A percentile compares a stretch with the other conserved stretches of the same genome.
These are phyloP conservation scores for Contarinia nasturtii DNA, from an alignment of 1,140 invertebrate species.

Conservation along the genomic window DNA sequence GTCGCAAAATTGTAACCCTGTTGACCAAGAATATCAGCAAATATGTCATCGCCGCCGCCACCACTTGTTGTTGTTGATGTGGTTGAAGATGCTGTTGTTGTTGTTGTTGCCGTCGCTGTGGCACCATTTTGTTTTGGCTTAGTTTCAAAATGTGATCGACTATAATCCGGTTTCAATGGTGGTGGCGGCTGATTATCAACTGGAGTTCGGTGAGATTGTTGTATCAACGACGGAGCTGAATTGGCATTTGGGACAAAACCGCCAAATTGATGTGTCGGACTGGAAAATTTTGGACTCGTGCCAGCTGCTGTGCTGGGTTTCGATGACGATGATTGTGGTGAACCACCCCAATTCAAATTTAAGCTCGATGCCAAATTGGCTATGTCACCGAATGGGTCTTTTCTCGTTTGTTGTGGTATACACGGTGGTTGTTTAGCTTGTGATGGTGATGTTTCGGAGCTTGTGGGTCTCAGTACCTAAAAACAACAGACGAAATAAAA, in stretches of 20 bases:
- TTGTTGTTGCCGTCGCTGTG: slow-evolving; percentile 22
- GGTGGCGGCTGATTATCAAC: slow-evolving; percentile 6
- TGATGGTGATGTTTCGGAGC: slow-evolving; percentile 12
- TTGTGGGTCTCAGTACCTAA: slow-evolving; percentile 16
- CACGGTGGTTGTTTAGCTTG: slow-evolving; percentile 6
- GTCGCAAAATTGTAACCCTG: slow-evolving; percentile 69
- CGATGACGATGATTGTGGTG: slow-evolving; percentile 13
- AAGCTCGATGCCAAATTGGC: slow-evolving; percentile 24
- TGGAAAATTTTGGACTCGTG: slow-evolving; percentile 22
- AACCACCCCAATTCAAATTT: slow-evolving; percentile 17
- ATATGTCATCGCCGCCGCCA: slow-evolving; percentile 42
- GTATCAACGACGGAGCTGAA: slow-evolving; percentile 12
- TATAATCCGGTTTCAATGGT: slow-evolving; percentile 30
- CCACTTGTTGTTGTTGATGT: slow-evolving; percentile 4
- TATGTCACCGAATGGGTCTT: slow-evolving; percentile 35
- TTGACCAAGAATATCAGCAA: slow-evolving; percentile 75
- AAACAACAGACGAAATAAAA: too few species aligned
- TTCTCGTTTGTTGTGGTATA: neutral
- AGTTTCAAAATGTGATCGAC: slow-evolving; percentile 42
- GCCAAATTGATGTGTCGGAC: slow-evolving; percentile 28
- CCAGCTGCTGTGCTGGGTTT: slow-evolving; percentile 9
- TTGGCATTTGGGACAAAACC: neutral
- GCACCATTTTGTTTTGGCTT: slow-evolving; percentile 15
- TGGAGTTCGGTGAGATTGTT: slow-evolving; percentile 23
- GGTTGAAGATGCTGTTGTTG: too few species aligned